Percentiles rank a stretch among this genome's conserved stretches.
phyloP scores from a whole-genome alignment of 2,888 invertebrate species.

The Leptopilina myrica region DNA sequence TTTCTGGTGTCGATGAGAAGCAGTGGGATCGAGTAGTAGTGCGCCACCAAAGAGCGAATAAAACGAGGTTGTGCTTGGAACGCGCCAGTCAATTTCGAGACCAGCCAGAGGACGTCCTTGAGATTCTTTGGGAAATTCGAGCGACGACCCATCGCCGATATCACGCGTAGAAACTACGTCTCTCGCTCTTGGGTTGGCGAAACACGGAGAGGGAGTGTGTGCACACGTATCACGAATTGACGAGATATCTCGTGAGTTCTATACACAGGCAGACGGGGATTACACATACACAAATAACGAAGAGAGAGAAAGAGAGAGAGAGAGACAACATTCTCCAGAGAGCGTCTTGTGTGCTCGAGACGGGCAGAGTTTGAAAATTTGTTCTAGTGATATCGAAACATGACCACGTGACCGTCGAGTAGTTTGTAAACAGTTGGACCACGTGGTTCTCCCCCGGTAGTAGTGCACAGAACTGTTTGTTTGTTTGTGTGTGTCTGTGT shows the following conservation, averaged over 20 bases:
- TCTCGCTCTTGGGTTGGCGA: slow-evolving; percentile 23
- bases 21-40: background rate
- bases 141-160: slow-evolving; percentile 38
- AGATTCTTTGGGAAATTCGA: slow-evolving; percentile 42
- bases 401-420: slow-evolving; percentile 71
- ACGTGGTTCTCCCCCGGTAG: slow-evolving; percentile 70
- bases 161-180: slow-evolving; percentile 41
- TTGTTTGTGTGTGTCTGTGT: background rate
- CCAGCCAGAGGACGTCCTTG: slow-evolving; percentile 29
- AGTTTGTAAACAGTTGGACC: slow-evolving; percentile 72
- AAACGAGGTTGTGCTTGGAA: slow-evolving; percentile 20
- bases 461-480: slow-evolving; percentile 47
- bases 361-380: slow-evolving; percentile 40
- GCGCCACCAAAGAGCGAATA: slow-evolving; percentile 12
- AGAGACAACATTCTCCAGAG: slow-evolving; percentile 7
- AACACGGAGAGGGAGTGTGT: slow-evolving; percentile 30
- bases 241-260: slow-evolving; percentile 42
- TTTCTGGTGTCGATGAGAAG: slow-evolving; percentile 23
- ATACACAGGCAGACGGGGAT: background rate
- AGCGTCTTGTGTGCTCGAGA: slow-evolving; percentile 18
- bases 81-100: slow-evolving; percentile 32
- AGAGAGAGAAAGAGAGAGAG: too few species aligned
- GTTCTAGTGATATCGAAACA: slow-evolving; percentile 59
- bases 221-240: slow-evolving; percentile 40
- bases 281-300: slow-evolving; percentile 4